Evolutionary conservation across 2,888 invertebrate genomes (phyloP).

Genomic region (Chesias legatella): DNA sequence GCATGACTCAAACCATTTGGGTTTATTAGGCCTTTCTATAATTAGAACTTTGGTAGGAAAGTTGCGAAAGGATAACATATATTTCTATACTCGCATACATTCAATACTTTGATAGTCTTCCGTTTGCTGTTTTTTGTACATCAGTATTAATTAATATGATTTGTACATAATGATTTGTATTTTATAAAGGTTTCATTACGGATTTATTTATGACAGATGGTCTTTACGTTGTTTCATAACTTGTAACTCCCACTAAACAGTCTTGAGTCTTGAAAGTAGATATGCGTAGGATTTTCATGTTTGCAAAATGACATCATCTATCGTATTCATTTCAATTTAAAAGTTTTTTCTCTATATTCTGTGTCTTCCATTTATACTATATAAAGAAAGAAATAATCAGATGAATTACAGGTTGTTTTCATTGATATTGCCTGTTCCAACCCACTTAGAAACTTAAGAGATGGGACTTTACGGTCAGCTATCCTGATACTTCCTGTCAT

Average conservation of each 20-base stretch:
- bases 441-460: too few species aligned
- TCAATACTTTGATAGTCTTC: too few species aligned
- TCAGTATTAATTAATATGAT: neutral
- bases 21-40: slow-evolving; percentile 43
- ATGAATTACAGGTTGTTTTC: too few species aligned
- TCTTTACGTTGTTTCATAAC: slow-evolving; percentile 20
- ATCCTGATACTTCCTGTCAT: too few species aligned
- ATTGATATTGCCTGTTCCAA: too few species aligned
- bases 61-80: slow-evolving; percentile 42
- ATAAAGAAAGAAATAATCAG: too few species aligned
- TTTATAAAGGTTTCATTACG: too few species aligned
- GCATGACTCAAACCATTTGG: slow-evolving; percentile 32
- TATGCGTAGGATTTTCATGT: slow-evolving; percentile 30
- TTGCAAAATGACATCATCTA: slow-evolving; percentile 30
- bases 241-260: slow-evolving; percentile 10
- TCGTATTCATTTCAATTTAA: slow-evolving; percentile 7
- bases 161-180: too few species aligned
- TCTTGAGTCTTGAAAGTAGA: slow-evolving; percentile 12
- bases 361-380: too few species aligned
- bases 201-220: slow-evolving; percentile 5
- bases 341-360: too few species aligned
- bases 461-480: too few species aligned
- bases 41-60: slow-evolving; percentile 38
- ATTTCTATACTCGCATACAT: too few species aligned
- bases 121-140: neutral